Base-by-base conservation (phyloP, 2,113 vertebrate genomes). In the Coreoperca whiteheadi region DNA sequence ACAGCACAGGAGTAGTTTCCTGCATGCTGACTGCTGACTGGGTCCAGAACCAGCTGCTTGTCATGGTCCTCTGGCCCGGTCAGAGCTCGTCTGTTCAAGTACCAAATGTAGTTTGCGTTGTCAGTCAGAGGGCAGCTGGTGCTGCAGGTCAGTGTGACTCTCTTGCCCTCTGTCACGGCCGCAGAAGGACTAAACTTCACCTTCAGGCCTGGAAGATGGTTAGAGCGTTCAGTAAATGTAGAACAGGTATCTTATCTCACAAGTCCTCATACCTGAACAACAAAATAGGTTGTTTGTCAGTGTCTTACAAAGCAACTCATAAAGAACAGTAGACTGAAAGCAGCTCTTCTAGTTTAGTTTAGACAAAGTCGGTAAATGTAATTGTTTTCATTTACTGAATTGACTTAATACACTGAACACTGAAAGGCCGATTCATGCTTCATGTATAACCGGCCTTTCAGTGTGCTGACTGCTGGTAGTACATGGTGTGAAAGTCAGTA, bases 121-220 rank as follows among this genome's bases (percentile, higher is more conserved):
- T 41, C 46, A 16, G 46, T 48, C 46, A 48, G 46, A 48, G 46
- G 46, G 4, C 46, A 48, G 46, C 46, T 48, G 46, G 46, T 48
- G 4, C 46, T 48, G 46, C 46, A 48, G 73, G 80, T 87, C 25
- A 87, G 73, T n/a, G 76, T 68, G 83, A 85, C 83, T 83, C 32
- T 81, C 64, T 90, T 79, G 25, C 57, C 48, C 25, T 75, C 59
- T 53, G 72, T 81, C 79, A 85, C 79, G 50, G 9, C 64, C 30
- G 68, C 57, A 72, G 72, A 86, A 3, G 87, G 85, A 32, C 0
- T 12, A 9, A 86, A 39, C 15, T 1, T 30, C 64, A 87, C 73
- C 12, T 3, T 85, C 51, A 90, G 30, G 0, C 16, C 85, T 87
- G 63, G 15, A 67, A 79, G 6, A 70, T 28, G n/a, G 34, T 15